Evolutionary conservation across 2,888 invertebrate species (phyloP), one percentile per base, ranked within the genome.

Genomic region (Hydraecia micacea): DNA sequence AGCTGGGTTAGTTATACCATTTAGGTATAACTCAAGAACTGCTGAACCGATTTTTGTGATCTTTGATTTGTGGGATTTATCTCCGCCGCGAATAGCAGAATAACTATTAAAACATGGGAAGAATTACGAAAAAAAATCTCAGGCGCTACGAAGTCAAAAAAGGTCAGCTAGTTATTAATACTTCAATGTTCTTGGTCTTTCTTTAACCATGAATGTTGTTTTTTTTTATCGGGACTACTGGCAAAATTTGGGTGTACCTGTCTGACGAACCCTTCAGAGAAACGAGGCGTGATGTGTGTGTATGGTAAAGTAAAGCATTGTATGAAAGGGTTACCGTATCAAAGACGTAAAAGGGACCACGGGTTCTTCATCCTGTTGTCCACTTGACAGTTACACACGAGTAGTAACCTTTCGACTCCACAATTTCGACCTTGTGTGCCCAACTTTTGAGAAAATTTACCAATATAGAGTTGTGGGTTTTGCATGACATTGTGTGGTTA

Each of bases 361-460:
- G 72, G 75, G 74, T 79, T 32, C 13, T 62, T 46, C 21, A 15
- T 28, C 28, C 49, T 28, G 74, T 77, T 88, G 66, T 81, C 21
- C 68, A 68, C 32, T 65, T 74, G 80, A 80, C 89, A 81, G 77
- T 77, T 62, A 72, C 82, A 87, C 65, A 39, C 70, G 73, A 86
- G 55, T 71, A 71, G 42, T 42, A 36, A 76, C 77, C 73, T 66
- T 36, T 55, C 32, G n/a, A 66, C 42, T 66, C 32, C 70, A 58
- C 68, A 42, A 42, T 42, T 42, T 39, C 39, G 39, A 39, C 9
- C 39, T 39, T 39, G 39, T 39, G 1, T 39, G 9, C 9, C 9
- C 9, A 39, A 42, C 11, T 42, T 42, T 42, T 62, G 62, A 60
- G 52, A 66, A 42, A 71, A 71, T 66, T 70, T 76, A 78, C n/a